Evolutionary conservation across 2,113 vertebrate genomes (phyloP).

Genomic region (Castor canadensis): DNA sequence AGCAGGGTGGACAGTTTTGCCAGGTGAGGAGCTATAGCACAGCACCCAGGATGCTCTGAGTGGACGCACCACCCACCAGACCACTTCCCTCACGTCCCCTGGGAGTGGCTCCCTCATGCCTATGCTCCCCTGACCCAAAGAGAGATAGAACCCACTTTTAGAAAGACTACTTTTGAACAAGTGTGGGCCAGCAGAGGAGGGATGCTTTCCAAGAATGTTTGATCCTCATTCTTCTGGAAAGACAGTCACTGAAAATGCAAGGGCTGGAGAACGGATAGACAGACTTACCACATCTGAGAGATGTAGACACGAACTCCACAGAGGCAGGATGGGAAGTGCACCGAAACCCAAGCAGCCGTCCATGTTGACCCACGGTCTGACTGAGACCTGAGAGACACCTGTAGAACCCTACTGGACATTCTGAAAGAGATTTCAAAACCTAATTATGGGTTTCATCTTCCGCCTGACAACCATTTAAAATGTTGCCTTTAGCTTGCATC

Average conservation of each 20-base stretch:
- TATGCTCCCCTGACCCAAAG: background rate
- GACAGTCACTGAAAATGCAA: background rate
- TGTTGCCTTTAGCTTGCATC: background rate
- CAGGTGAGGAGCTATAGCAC: too few species aligned
- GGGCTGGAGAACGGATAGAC: background rate
- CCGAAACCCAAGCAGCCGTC: too few species aligned
- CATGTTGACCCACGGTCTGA: too few species aligned
- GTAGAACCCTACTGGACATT: too few species aligned
- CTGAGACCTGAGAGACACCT: too few species aligned
- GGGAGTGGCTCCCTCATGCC: background rate
- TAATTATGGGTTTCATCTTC: background rate
- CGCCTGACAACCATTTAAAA: conserved; percentile 2
- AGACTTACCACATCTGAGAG: background rate
- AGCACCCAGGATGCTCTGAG: background rate
- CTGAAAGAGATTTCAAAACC: background rate
- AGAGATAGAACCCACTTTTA: background rate
- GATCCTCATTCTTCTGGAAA: background rate
- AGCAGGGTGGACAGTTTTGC: background rate
- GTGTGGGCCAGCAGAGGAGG: background rate
- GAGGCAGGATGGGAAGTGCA: too few species aligned
- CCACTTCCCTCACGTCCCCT: background rate
- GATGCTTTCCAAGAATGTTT: background rate
- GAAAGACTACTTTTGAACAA: background rate
- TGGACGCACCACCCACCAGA: too few species aligned
- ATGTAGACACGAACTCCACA: background rate